Conservation (phyloP, 2,113 vertebrate genomes). For the Dasyurus viverrinus region DNA sequence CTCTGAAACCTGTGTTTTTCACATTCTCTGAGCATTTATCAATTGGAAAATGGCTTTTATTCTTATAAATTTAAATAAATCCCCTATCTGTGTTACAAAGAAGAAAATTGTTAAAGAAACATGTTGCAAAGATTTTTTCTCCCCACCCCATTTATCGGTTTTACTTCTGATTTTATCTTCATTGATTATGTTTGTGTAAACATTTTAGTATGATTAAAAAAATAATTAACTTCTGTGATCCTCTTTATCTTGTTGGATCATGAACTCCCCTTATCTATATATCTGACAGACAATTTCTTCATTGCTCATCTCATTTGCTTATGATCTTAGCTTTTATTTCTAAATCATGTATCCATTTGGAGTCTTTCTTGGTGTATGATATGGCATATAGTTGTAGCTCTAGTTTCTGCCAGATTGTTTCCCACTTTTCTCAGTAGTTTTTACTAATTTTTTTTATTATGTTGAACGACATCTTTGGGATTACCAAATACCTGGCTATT, state of each 20-base stretch:
- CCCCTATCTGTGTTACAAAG: not conserved
- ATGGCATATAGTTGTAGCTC: not conserved
- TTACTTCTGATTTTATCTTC: not conserved
- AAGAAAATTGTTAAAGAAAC: not conserved
- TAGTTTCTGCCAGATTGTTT: not conserved
- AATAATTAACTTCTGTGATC: too few relatives aligned
- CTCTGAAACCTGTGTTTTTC: not conserved
- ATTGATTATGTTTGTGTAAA: not conserved
- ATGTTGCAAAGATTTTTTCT: not conserved
- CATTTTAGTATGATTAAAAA: not conserved
- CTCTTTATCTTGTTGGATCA: not conserved
- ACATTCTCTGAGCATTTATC: not conserved
- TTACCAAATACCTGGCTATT: not conserved
- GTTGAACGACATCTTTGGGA: not conserved
- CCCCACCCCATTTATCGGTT: not conserved
- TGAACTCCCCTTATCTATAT: not conserved
- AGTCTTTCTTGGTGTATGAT: not conserved
- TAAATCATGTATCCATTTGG: not conserved
- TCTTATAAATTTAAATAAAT: not conserved
- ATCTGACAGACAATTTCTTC: not conserved
- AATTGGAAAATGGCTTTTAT: not conserved
- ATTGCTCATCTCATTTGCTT: not conserved
- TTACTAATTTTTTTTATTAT: not conserved
- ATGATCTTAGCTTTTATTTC: not conserved
- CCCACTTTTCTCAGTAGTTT: not conserved